Percentiles rank a stretch among this genome's conserved stretches.
Conservation (phyloP, 2,797 vertebrate species). For the Tokudaia muenninki region DNA sequence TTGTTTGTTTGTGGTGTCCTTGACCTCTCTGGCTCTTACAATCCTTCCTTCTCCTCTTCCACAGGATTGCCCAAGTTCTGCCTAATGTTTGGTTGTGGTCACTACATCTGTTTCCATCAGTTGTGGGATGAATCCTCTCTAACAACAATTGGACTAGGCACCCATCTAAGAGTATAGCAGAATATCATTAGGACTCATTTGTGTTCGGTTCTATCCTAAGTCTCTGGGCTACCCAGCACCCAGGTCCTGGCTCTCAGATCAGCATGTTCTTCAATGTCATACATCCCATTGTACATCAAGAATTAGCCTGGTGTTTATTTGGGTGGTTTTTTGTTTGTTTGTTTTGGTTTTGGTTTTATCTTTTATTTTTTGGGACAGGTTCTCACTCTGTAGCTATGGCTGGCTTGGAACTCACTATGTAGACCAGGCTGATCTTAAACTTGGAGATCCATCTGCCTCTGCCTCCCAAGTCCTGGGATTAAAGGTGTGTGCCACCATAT, state of each 20-base stretch:
- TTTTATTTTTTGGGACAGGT: background rate
- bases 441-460: background rate
- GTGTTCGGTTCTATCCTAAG: background rate
- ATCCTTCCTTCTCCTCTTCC: background rate
- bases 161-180: background rate
- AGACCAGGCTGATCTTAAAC: background rate
- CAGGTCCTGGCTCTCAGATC: background rate
- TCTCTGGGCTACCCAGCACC: background rate
- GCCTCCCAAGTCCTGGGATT: background rate
- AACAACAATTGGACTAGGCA: background rate
- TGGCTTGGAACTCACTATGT: background rate
- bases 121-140: background rate
- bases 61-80: background rate
- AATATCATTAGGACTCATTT: background rate
- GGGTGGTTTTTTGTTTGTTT: background rate
- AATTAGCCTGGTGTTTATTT: background rate
- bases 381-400: background rate
- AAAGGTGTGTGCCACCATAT: background rate
- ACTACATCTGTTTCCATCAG: no score
- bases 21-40: background rate
- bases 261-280: background rate
- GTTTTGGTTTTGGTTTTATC: background rate
- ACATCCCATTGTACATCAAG: background rate
- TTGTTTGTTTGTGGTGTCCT: background rate
- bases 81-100: no score